These are phyloP conservation scores for Pseudolaguvia tuberculata DNA, from an alignment of 2,113 vertebrate species.

Conservation along the genomic window DNA sequence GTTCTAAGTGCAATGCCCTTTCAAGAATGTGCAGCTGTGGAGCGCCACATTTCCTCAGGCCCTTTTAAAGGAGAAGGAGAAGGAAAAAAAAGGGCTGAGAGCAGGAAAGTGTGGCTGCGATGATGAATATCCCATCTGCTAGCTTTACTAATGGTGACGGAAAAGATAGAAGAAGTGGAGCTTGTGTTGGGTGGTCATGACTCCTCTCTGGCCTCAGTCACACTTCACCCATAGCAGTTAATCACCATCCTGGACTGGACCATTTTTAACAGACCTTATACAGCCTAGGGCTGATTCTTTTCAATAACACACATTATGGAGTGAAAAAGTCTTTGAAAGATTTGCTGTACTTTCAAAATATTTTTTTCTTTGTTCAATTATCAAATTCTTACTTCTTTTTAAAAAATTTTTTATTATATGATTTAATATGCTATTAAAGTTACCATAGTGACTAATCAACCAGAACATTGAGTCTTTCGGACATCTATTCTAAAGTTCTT, in stretches of 20 bases:
- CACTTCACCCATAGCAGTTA: constrained; percentile 44
- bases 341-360: background rate
- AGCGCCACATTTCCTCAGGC: constrained; percentile 57
- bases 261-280: background rate
- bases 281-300: constrained; percentile 8
- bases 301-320: constrained; percentile 31
- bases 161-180: constrained; percentile 35
- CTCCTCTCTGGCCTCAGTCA: constrained; percentile 42
- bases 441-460: constrained; percentile 40
- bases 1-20: constrained; percentile 48
- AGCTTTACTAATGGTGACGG: constrained; percentile 38
- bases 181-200: constrained; percentile 47
- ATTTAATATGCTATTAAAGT: constrained; percentile 36
- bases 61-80: constrained; percentile 49
- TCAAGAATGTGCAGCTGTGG: constrained; percentile 64
- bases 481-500: constrained; percentile 14
- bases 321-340: constrained; percentile 18
- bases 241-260: constrained; percentile 33
- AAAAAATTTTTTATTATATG: constrained; percentile 3
- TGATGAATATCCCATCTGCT: constrained; percentile 67
- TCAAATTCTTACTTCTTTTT: background rate
- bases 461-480: constrained; percentile 29
- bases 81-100: constrained; percentile 37
- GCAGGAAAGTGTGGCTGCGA: constrained; percentile 47
- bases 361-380: constrained; percentile 23